Base-by-base conservation (phyloP, 92 coral and sea anemone species). In the Actinostola sp. region DNA sequence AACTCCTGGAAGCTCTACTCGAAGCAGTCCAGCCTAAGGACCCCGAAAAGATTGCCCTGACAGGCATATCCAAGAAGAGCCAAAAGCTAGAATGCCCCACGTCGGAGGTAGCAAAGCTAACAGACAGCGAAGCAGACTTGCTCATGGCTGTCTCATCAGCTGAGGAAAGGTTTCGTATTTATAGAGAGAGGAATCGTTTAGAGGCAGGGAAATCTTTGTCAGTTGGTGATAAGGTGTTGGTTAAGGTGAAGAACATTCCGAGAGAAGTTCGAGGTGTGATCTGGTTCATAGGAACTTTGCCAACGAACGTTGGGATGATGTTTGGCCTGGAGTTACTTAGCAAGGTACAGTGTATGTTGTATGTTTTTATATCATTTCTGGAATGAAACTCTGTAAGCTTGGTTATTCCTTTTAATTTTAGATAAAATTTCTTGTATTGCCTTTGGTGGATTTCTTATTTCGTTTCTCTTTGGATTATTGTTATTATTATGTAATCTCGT, bases 291-390 rank as follows among this genome's bases (percentile, higher is more conserved):
- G 98, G 98, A 10, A 26, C 66, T 8, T 41, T 93, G 41, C 81
- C 85, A 13, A 51, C 79, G 0, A 1, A 20, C 7, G 17, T 1
- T 58, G 96, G 96, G 12, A 93, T 85, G 9, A 76, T 77, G 87
- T 93, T 89, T 78, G 98, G 98, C 11, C 87, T 93, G 1, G 91
- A 93, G 44, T 50, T 88, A 16, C 20, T 68, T 69, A 89, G 42
- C 35, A 71, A 56, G 65, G 77, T 71, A 53, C n/a, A n/a, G n/a
- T n/a, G n/a, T n/a, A n/a, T n/a, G n/a, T n/a, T n/a, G n/a, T n/a
- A n/a, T n/a, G n/a, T n/a, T n/a, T n/a, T n/a, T n/a, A n/a, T n/a
- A n/a, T n/a, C n/a, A n/a, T n/a, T n/a, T n/a, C n/a, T n/a, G n/a
- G n/a, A n/a, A n/a, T n/a, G n/a, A n/a, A n/a, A n/a, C n/a, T n/a